These are phyloP conservation scores for Actinopyga echinites DNA, from an alignment of 53 echinoderm and acorn worm genomes.

Conservation along the genomic window DNA sequence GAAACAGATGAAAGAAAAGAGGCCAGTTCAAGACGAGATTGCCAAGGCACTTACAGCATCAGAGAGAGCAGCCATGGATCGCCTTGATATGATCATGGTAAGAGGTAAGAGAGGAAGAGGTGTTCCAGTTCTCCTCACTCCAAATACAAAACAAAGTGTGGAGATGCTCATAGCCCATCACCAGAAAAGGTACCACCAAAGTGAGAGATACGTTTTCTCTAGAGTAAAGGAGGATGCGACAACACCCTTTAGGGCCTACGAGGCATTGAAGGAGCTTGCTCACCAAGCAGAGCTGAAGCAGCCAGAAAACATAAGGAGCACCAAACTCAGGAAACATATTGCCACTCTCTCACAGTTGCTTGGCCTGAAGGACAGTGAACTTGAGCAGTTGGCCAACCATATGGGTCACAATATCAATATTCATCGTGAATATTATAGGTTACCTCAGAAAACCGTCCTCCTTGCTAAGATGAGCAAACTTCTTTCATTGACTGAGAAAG, in stretches of 20 bases:
- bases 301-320: slow-evolving; percentile 35
- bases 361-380: slow-evolving; percentile 50
- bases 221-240: neutral
- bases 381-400: slow-evolving; percentile 61
- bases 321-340: slow-evolving; percentile 24
- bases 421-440: slow-evolving; percentile 60
- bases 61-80: slow-evolving; percentile 46
- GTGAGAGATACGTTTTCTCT: slow-evolving; percentile 26
- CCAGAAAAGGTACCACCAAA: neutral
- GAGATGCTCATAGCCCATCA: slow-evolving; percentile 20
- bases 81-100: slow-evolving; percentile 29
- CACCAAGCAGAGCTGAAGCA: neutral
- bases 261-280: slow-evolving; percentile 16
- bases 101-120: slow-evolving; percentile 42
- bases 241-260: slow-evolving; percentile 41
- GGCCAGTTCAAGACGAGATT: slow-evolving; percentile 53
- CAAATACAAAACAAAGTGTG: slow-evolving; percentile 33
- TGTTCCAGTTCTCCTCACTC: slow-evolving; percentile 14
- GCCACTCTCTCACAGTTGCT: slow-evolving; percentile 52
- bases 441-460: slow-evolving; percentile 40
- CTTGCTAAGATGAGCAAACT: slow-evolving; percentile 47
- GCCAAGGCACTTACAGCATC: slow-evolving; percentile 11
- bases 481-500: slow-evolving; percentile 17
- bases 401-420: slow-evolving; percentile 55
- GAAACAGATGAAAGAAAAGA: neutral